Conservation (phyloP, 2,113 vertebrate genomes). For the Nymphicus hollandicus region DNA sequence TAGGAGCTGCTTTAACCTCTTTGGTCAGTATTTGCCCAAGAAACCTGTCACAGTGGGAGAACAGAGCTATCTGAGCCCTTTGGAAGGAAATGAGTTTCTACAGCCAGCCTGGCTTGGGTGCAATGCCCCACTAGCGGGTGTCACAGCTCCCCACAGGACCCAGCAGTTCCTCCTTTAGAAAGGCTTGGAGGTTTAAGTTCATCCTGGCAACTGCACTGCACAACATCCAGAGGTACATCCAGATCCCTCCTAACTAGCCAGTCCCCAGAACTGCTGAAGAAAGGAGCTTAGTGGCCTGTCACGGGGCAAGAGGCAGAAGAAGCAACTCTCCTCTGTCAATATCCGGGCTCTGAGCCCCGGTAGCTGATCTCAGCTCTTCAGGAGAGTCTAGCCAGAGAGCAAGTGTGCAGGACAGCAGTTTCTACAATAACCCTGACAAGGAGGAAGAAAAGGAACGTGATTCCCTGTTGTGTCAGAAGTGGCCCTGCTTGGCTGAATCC, state of each 20-base stretch:
- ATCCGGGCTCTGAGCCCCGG: neutral
- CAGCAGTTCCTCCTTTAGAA: neutral
- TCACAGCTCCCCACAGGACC: neutral
- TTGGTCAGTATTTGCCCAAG: neutral
- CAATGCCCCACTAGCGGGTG: rapidly evolving
- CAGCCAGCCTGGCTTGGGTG: neutral
- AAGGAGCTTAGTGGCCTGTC: neutral
- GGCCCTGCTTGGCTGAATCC: neutral
- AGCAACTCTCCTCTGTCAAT: rapidly evolving
- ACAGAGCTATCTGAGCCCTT: neutral
- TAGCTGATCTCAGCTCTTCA: neutral
- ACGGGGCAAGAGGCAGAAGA: neutral
- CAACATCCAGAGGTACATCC: neutral
- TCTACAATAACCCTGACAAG: neutral
- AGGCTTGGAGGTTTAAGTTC: neutral
- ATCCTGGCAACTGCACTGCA: neutral
- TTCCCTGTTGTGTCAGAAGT: neutral
- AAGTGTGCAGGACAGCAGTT: neutral
- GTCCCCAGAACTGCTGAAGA: neutral
- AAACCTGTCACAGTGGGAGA: neutral
- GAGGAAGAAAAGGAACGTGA: neutral
- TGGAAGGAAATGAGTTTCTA: neutral
- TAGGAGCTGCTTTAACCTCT: neutral
- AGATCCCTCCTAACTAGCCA: neutral
- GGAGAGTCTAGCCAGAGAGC: neutral